Evolutionary conservation across 2,888 invertebrate genomes (phyloP), one percentile per base, ranked within the genome.

Genomic region (Beris morrisii): DNA sequence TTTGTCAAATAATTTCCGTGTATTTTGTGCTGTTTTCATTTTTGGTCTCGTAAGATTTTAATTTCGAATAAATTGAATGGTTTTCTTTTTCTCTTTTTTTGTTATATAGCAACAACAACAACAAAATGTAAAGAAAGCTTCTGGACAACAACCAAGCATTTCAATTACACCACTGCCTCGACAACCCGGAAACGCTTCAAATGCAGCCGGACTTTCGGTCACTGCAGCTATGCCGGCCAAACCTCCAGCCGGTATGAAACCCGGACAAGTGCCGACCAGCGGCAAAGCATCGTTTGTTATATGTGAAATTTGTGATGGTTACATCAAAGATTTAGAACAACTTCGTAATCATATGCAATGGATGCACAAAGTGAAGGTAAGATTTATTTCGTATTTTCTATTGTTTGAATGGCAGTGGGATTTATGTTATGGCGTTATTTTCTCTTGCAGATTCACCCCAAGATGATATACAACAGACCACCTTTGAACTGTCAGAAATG

Each of bases 291-390:
- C 91, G 32, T 94, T 94, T 81, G 95, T 95, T 71, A 93, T 95
- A 72, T 97, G 97, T 81, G 97, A 97, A 83, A 95, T 97, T 70
- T 97, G 97, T 82, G 97, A 97, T 76, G 95, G 95, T 28, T 96
- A 95, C 77, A 96, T 97, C 70, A 95, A 95, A 84, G 96, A 97
- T 80, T 84, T 95, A 75, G 95, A 95, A 75, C 95, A 95, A 77
- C 82, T 97, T 70, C 85, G 96, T 70, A 95, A 95, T 79, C 97
- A 97, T 78, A 96, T 97, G 93, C 95, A 95, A 77, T 96, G 95
- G 93, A 95, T 96, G 79, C 97, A 97, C 81, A 95, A 96, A 86
- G 93, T 95, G 72, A 95, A 95, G 81, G 81, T 81, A 67, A 65
- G 53, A 38, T 32, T 48, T 50, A 13, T 44, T 46, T 32, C 28